Evolutionary conservation across 2,888 invertebrate genomes (phyloP).

Genomic region (Meganola albula): DNA sequence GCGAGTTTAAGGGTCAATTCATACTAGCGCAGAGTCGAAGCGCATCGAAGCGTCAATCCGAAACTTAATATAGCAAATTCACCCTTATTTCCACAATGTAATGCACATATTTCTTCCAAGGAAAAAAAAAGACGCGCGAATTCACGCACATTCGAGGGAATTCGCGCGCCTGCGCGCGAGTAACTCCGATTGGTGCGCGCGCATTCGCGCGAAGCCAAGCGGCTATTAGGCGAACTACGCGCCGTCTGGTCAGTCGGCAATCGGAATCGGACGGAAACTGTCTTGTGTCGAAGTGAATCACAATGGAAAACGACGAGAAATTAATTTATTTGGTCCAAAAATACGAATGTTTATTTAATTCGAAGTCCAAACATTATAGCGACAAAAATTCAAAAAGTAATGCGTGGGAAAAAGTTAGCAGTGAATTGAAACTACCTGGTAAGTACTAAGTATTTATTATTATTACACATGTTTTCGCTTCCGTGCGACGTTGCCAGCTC

Average conservation of each 20-base stretch:
- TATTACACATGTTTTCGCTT: conserved; percentile 2
- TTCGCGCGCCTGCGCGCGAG: too few species aligned
- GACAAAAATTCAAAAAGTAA: conserved; percentile 12
- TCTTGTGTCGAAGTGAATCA: conserved; percentile 1
- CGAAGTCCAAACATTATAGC: conserved; percentile 11
- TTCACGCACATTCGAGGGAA: conserved; percentile 1
- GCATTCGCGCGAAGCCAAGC: conserved; percentile 6
- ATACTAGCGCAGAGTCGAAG: conserved; percentile 8
- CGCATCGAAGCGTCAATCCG: conserved; percentile 6
- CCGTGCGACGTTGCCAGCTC: conserved; percentile 1
- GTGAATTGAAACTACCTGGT: conserved; percentile 9
- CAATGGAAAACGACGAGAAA: conserved; percentile 5
- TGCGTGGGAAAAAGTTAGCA: conserved; percentile 8
- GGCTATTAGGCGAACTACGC: conserved; percentile 2
- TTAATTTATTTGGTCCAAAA: conserved; percentile 10
- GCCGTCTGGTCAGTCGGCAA: too few species aligned
- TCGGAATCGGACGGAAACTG: conserved; percentile 1
- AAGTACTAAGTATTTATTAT: conserved; percentile 5
- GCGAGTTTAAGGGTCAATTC: conserved; percentile 6
- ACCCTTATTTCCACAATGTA: conserved; percentile 5
- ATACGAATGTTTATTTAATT: conserved; percentile 8
- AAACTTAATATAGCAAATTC: conserved; percentile 8
- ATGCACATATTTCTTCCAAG: not conserved
- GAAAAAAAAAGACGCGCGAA: not conserved
- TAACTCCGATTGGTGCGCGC: conserved; percentile 11